Evolutionary conservation across 2,797 vertebrate genomes (phyloP), one percentile per base, ranked within the genome.

Genomic region (Crocodylus rhombifer): DNA sequence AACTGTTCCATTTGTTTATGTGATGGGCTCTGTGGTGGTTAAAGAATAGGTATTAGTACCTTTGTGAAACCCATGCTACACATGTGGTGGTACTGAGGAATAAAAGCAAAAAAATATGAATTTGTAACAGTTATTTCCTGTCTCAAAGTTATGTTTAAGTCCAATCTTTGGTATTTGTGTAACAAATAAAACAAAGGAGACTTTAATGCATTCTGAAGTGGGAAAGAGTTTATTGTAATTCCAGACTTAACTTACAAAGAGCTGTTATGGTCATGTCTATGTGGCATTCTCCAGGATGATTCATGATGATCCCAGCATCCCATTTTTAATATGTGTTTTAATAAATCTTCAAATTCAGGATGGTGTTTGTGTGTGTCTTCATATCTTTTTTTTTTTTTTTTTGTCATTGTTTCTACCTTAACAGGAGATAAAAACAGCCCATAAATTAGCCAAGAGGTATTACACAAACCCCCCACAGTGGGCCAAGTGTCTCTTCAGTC

Each of bases 391-490:
- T 30, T 56, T 14, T 90, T 93, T 30, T 80, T 93, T 87, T 92
- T 87, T 94, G 26, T 88, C 94, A 51, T 93, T 93, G 64, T 95
- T 95, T 94, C 26, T 95, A 56, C 88, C n/a, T 26, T 96, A 92
- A 84, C 97, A 99, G 99, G 99, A 99, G 96, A 98, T 99, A 97
- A 99, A 99, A 98, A 97, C 99, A 30, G 99, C 99, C 13, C 99
- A 98, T 97, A 99, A 99, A 95, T 97, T 99, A 98, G 99, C 99
- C 0, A 99, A 98, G 97, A 98, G 98, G 71, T 99, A 97, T 97
- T 98, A 99, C 4, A 95, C 98, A 89, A 98, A 98, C 96, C 98
- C 99, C 10, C 98, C 97, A 3, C 98, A 98, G 75, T 99, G 99
- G 99, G 99, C 99, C 15, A 99, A 99, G 77, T 99, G 99, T 95